Evolutionary conservation across 2,113 vertebrate genomes (phyloP).

Genomic region (Rousettus leschenaultii): DNA sequence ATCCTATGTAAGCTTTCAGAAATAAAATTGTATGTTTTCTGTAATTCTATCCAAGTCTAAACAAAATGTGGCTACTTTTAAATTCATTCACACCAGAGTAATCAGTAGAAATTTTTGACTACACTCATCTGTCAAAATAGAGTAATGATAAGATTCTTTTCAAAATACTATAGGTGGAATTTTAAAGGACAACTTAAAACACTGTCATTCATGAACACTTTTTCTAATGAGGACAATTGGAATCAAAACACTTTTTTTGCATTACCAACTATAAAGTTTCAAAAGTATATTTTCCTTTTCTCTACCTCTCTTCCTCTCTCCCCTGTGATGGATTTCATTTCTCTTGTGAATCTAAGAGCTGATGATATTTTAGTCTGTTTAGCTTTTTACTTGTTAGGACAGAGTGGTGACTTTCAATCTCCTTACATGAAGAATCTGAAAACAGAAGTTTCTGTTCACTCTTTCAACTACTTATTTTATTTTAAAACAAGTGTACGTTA

Average conservation of each 20-base stretch:
- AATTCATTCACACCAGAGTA: conserved; percentile 4
- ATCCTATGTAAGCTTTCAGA: conserved; percentile 27
- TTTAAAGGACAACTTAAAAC: background rate
- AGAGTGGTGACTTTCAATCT: background rate
- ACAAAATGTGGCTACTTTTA: background rate
- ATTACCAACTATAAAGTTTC: background rate
- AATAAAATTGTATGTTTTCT: conserved; percentile 50
- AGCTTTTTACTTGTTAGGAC: background rate
- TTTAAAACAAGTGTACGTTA: background rate
- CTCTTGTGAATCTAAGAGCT: background rate
- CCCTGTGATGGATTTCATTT: background rate
- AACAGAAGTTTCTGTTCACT: background rate
- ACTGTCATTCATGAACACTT: background rate
- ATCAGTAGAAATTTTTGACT: background rate
- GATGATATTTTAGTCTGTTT: background rate
- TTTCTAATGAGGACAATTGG: background rate
- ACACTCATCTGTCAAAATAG: background rate
- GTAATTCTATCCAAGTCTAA: conserved; percentile 54
- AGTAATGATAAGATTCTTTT: background rate
- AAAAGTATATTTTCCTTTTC: background rate
- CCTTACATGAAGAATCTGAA: background rate
- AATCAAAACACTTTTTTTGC: background rate
- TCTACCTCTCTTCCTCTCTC: background rate
- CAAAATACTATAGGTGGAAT: background rate
- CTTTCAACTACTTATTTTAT: background rate